A percentile compares a stretch with the other conserved stretches of the same genome.
phyloP scores from a whole-genome alignment of 2,888 invertebrate genomes.

The Iselma pallidipennis region DNA sequence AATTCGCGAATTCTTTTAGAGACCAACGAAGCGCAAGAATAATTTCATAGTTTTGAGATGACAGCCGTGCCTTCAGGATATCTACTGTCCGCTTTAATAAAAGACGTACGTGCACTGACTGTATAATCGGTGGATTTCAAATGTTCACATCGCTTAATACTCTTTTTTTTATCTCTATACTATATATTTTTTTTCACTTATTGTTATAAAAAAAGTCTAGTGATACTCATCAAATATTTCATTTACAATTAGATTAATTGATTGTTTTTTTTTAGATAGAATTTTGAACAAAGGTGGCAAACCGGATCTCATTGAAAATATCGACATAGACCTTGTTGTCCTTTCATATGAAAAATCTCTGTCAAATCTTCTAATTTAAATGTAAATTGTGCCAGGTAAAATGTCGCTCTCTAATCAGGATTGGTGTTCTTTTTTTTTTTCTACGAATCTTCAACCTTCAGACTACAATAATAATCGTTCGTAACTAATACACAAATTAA shows the following conservation, averaged over 20 bases:
- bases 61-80: conserved; percentile 44
- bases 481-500: conserved; percentile 16
- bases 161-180: not conserved
- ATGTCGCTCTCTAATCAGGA: conserved; percentile 2
- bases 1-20: conserved; percentile 43
- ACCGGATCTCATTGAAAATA: not conserved
- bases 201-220: conserved; percentile 14
- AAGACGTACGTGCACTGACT: conserved; percentile 42
- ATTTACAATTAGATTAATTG: not conserved
- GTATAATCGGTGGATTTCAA: conserved; percentile 34
- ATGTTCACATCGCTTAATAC: conserved; percentile 13
- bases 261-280: too few relatives aligned
- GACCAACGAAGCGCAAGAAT: conserved; percentile 43
- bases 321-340: not conserved
- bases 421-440: conserved; percentile 6
- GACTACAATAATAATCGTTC: conserved; percentile 10
- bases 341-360: too few relatives aligned
- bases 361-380: conserved; percentile 21
- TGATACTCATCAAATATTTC: not conserved
- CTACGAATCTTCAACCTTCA: conserved; percentile 13
- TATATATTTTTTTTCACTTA: conserved; percentile 8
- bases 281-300: not conserved
- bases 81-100: conserved; percentile 45
- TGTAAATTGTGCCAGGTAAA: conserved; percentile 18
- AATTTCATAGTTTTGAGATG: conserved; percentile 46